Evolutionary conservation across 2,797 vertebrate genomes (phyloP).

Genomic region (Liparis tanakae): DNA sequence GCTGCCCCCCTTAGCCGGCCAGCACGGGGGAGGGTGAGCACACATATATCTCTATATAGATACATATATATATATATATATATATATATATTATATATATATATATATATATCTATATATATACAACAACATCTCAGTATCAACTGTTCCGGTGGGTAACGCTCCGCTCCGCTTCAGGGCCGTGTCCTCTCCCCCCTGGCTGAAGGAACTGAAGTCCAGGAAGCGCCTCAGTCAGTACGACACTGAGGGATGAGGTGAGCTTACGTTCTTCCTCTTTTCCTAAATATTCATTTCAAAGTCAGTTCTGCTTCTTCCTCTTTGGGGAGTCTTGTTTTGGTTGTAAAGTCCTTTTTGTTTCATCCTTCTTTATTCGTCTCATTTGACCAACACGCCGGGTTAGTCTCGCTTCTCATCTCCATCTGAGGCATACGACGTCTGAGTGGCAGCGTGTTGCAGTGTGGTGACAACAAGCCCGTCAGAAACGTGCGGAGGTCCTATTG

Average conservation of each 20-base stretch:
- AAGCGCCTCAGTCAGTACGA: constrained; percentile 90
- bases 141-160: no score
- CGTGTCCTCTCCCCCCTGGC: constrained; percentile 87
- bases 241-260: constrained; percentile 63
- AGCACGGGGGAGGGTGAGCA: constrained; percentile 83
- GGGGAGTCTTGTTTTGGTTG: neutral
- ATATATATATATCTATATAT: neutral
- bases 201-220: constrained; percentile 92
- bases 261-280: neutral
- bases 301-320: neutral
- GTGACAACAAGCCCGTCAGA: neutral
- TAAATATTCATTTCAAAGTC: neutral
- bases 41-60: neutral
- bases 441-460: neutral
- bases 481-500: neutral
- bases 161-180: constrained; percentile 64
- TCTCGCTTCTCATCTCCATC: neutral
- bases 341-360: neutral
- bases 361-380: neutral
- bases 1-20: constrained; percentile 81
- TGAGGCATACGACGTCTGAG: neutral
- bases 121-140: no score
- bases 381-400: neutral
- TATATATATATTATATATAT: no score
- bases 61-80: no score